Conservation (phyloP, 2,113 vertebrate genomes). For the Brienomyrus brachyistius region DNA sequence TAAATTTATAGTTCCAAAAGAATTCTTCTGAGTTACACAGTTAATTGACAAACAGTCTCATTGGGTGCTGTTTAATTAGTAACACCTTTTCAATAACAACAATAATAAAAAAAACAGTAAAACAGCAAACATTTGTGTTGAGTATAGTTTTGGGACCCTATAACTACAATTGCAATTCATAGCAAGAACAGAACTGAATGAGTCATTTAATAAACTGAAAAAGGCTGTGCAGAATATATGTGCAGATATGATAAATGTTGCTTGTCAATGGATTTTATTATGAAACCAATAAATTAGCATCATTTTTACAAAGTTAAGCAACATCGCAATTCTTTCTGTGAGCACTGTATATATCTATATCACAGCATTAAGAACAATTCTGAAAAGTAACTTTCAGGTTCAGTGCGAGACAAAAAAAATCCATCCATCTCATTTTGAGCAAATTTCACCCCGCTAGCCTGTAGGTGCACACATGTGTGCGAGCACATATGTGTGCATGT, state of each 20-base stretch:
- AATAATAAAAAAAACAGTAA: neutral
- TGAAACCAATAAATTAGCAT: neutral
- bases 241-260: neutral
- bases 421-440: too few species aligned
- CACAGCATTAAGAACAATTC: neutral
- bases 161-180: neutral
- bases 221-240: neutral
- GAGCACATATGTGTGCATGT: neutral
- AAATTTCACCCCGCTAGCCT: too few species aligned
- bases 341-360: neutral
- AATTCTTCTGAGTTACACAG: too few species aligned
- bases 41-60: neutral
- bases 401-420: too few species aligned
- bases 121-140: neutral
- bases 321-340: neutral
- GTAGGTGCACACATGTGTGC: neutral
- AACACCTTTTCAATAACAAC: neutral
- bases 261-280: neutral
- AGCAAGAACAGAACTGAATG: neutral
- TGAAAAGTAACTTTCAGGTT: neutral
- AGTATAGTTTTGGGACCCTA: neutral
- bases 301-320: neutral
- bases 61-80: neutral
- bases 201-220: neutral
- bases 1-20: too few species aligned